Percentiles rank a stretch among this genome's conserved stretches.
These are phyloP conservation scores for Leiothrix lutea DNA, from an alignment of 2,113 vertebrate genomes.

Conservation along the genomic window DNA sequence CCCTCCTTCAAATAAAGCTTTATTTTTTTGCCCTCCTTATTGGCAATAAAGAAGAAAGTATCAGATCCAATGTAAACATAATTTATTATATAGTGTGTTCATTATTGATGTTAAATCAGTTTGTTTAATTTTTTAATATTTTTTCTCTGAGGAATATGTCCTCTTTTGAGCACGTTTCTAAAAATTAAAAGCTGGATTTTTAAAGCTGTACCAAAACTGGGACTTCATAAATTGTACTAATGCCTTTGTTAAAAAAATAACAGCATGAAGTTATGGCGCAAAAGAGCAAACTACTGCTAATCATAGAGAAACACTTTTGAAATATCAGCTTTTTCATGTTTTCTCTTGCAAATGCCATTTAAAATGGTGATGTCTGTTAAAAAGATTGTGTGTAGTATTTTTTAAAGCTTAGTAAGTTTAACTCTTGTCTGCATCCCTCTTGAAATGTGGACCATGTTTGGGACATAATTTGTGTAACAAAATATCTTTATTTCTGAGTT, in stretches of 20 bases:
- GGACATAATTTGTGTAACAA: constrained; percentile 55
- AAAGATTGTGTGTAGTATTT: not conserved
- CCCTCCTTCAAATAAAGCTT: not conserved
- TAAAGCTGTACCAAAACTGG: not conserved
- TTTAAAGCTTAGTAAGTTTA: not conserved
- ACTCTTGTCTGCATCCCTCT: not conserved
- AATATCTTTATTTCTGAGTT: constrained; percentile 65
- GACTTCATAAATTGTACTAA: not conserved
- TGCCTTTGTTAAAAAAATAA: not conserved
- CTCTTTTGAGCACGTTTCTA: not conserved
- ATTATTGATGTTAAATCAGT: not conserved
- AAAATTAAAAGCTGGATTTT: not conserved
- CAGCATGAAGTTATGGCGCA: not conserved
- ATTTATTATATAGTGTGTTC: not conserved
- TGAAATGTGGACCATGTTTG: constrained; percentile 40
- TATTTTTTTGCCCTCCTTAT: rapidly evolving
- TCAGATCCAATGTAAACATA: not conserved
- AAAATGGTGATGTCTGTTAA: not conserved
- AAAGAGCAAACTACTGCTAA: not conserved
- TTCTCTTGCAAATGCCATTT: not conserved
- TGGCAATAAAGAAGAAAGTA: not conserved
- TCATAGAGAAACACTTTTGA: not conserved
- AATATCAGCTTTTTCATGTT: not conserved
- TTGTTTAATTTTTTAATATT: not conserved
- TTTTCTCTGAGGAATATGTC: not conserved